A percentile compares a stretch with the other conserved stretches of the same genome.
Conservation (phyloP, 1,140 invertebrate genomes). For the Atta cephalotes region DNA sequence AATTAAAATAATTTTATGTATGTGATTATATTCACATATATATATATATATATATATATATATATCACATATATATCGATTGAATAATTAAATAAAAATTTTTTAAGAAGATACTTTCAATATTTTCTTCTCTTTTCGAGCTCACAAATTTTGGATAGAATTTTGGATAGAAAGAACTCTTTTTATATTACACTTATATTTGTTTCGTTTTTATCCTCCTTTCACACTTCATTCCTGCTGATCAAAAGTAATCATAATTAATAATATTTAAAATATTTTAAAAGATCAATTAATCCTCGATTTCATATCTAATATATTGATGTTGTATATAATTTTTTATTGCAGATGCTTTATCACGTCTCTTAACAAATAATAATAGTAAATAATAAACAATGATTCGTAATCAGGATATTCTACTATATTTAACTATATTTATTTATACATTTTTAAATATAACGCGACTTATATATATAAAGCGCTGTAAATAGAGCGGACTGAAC, state of each 20-base stretch:
- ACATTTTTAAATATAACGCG: too few relatives aligned
- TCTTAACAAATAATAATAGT: too few relatives aligned
- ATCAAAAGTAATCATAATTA: neutral
- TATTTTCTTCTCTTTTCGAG: neutral
- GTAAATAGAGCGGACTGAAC: too few relatives aligned
- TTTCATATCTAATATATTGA: neutral
- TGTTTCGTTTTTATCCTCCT: too few relatives aligned
- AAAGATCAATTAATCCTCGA: neutral
- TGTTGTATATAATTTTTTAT: too few relatives aligned
- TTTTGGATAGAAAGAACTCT: neutral
- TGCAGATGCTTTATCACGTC: too few relatives aligned
- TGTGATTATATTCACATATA: neutral
- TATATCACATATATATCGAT: neutral
- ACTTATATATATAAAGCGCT: too few relatives aligned
- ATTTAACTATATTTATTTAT: too few relatives aligned
- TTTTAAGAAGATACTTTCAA: neutral
- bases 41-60: too few relatives aligned
- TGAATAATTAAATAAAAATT: neutral
- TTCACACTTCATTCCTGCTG: neutral
- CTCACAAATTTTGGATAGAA: neutral
- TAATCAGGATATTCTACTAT: too few relatives aligned
- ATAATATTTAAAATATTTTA: neutral
- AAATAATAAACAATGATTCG: too few relatives aligned
- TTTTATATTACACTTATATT: neutral
- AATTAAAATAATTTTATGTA: too few relatives aligned